Evolutionary conservation across 2,113 vertebrate species (phyloP).

Genomic region (Diadophis punctatus): DNA sequence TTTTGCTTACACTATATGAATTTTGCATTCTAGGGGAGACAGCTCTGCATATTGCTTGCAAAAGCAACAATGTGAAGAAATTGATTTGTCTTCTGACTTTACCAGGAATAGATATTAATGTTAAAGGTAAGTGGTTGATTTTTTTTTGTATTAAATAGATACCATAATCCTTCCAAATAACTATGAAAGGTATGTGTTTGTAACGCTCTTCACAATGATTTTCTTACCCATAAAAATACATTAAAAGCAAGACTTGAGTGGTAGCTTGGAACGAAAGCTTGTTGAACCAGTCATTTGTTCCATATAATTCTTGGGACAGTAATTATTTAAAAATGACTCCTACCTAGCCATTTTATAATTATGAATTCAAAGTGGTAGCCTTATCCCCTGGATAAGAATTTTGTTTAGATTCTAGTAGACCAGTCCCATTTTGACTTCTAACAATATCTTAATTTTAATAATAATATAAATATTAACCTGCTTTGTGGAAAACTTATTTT

Average conservation of each 20-base stretch:
- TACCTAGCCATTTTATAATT: constrained; percentile 21
- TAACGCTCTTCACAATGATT: constrained; percentile 25
- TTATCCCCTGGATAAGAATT: not conserved
- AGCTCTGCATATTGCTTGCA: constrained; percentile 89
- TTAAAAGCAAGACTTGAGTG: not conserved
- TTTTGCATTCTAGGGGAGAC: constrained; percentile 89
- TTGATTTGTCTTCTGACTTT: constrained; percentile 82
- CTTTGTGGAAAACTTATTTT: not conserved
- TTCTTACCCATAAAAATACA: constrained; percentile 8
- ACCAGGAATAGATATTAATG: constrained; percentile 85
- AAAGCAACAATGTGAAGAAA: constrained; percentile 88
- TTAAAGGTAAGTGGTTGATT: constrained; percentile 82
- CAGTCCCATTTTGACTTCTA: not conserved
- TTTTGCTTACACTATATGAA: constrained; percentile 71
- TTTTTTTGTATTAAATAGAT: constrained; percentile 43
- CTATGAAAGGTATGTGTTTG: constrained; percentile 11
- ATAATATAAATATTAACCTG: not conserved
- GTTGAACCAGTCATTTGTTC: not conserved
- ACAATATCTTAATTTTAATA: not conserved
- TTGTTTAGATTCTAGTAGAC: not conserved
- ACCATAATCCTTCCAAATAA: constrained; percentile 32
- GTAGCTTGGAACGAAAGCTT: not conserved
- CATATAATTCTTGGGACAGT: not conserved
- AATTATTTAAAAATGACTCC: not conserved
- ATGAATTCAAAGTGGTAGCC: not conserved